Conservation (phyloP, 1,140 invertebrate genomes). For the Chironomus striatipennis region DNA sequence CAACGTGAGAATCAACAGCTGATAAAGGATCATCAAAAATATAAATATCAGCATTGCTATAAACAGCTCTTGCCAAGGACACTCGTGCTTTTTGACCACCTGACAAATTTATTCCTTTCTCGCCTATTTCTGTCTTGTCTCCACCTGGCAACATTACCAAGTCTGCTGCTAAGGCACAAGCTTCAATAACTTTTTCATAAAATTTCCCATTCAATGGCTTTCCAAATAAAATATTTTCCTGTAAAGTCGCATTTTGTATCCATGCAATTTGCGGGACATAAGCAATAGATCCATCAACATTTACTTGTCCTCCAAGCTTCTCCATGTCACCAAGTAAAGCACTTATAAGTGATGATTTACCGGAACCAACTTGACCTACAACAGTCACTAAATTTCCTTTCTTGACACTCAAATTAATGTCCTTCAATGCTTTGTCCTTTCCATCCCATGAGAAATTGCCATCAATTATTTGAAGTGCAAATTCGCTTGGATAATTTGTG, state of each 20-base stretch:
- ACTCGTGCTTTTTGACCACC: slow-evolving; percentile 61
- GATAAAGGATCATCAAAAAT: neutral
- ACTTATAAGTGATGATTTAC: slow-evolving; percentile 60
- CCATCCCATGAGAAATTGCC: neutral
- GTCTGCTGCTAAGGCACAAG: slow-evolving; percentile 49
- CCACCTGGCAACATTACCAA: slow-evolving; percentile 47
- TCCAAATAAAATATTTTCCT: too few species aligned
- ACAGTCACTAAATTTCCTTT: slow-evolving; percentile 29
- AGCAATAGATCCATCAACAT: slow-evolving; percentile 65
- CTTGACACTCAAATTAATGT: neutral
- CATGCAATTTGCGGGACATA: slow-evolving; percentile 84
- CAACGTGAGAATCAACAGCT: too few species aligned
- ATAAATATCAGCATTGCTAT: neutral
- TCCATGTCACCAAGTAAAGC: slow-evolving; percentile 80
- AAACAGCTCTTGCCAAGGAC: neutral
- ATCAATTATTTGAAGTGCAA: neutral
- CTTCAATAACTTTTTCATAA: slow-evolving; percentile 39
- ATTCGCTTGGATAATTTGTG: neutral
- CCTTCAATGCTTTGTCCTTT: neutral
- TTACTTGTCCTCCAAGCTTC: slow-evolving; percentile 59
- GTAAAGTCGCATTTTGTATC: slow-evolving; percentile 83
- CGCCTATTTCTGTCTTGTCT: slow-evolving; percentile 50
- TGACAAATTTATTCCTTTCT: slow-evolving; percentile 51
- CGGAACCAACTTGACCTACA: slow-evolving; percentile 48
- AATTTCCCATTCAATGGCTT: slow-evolving; percentile 40